Evolutionary conservation across 2,113 vertebrate genomes (phyloP).

Genomic region (Otus sunia): DNA sequence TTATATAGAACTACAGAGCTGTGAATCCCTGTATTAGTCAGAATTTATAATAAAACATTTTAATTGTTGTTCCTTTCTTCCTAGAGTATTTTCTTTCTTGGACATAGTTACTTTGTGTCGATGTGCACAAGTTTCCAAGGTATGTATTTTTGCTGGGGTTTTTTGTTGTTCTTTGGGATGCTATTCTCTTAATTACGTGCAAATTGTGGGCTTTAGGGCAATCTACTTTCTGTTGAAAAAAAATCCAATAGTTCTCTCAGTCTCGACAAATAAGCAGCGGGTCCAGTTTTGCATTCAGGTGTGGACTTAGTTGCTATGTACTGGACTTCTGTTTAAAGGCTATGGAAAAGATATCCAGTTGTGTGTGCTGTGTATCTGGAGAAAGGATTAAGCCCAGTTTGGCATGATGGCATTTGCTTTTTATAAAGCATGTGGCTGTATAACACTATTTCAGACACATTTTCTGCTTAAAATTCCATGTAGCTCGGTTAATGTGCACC

Average conservation of each 20-base stretch:
- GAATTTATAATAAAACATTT: background rate
- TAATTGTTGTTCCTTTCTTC: conserved; percentile 46
- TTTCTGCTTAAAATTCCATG: conserved; percentile 48
- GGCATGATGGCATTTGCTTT: conserved; percentile 3
- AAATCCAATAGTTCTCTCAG: background rate
- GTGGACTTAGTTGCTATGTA: background rate
- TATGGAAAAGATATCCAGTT: background rate
- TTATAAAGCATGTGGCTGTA: conserved; percentile 2
- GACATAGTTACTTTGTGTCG: conserved; percentile 95
- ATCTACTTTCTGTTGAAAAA: background rate
- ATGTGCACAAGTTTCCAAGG: conserved; percentile 96
- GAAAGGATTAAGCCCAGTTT: conserved; percentile 15
- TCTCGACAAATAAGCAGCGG: background rate
- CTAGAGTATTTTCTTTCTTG: conserved; percentile 96
- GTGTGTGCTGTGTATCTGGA: background rate
- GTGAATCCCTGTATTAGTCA: background rate
- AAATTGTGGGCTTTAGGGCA: background rate
- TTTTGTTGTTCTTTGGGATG: background rate
- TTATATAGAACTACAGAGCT: background rate
- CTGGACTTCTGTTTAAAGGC: background rate
- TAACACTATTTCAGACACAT: background rate
- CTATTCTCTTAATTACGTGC: background rate
- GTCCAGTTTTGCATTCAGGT: background rate
- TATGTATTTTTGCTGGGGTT: conserved; percentile 63
- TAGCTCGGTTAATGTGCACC: conserved; percentile 25